These are phyloP conservation scores for Drosophila kanekoi DNA, from an alignment of 2,888 invertebrate genomes.

Conservation along the genomic window DNA sequence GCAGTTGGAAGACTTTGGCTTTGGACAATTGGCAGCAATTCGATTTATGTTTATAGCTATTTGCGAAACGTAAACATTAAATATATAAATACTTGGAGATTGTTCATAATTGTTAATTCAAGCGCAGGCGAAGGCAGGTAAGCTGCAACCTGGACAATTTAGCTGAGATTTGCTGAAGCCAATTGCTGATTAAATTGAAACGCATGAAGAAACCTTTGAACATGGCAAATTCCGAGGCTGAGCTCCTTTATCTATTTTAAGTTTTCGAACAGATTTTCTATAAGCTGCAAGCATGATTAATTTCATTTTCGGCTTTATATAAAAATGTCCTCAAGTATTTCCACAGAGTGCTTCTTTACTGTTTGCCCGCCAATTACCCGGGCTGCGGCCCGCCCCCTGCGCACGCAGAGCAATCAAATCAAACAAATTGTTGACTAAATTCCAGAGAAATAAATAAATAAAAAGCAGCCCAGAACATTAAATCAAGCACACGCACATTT, in stretches of 20 bases:
- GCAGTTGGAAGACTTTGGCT: not conserved
- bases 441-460: slow-evolving; percentile 69
- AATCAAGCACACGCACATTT: slow-evolving; percentile 69
- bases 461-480: slow-evolving; percentile 61
- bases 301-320: not conserved
- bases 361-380: slow-evolving; percentile 49
- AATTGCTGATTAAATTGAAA: too few species aligned
- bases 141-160: too few species aligned
- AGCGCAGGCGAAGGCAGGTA: not conserved
- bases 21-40: not conserved
- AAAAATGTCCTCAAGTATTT: slow-evolving; percentile 1
- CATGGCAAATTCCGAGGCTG: too few species aligned
- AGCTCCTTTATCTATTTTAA: too few species aligned
- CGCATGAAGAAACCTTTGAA: too few species aligned
- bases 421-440: slow-evolving; percentile 80
- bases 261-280: too few species aligned
- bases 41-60: not conserved
- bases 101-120: not conserved
- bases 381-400: not conserved
- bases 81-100: not conserved
- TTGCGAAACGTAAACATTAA: not conserved
- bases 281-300: too few species aligned
- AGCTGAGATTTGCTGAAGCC: too few species aligned
- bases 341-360: slow-evolving; percentile 5
- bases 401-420: slow-evolving; percentile 65